These are phyloP conservation scores for Pitta sordida DNA, from an alignment of 2,113 vertebrate species.

Conservation along the genomic window DNA sequence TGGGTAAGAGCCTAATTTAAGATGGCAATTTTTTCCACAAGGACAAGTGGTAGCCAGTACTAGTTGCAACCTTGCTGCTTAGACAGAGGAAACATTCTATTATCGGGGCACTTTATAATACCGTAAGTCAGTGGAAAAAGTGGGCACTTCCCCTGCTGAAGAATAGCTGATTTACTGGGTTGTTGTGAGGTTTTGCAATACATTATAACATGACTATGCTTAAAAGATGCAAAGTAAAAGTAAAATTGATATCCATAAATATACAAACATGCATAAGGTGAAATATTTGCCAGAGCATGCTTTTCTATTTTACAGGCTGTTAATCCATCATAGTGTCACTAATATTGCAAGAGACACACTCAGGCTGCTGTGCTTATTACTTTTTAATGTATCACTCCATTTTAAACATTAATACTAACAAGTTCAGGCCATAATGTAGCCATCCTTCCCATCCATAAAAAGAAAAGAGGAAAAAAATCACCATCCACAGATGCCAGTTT, in stretches of 20 bases:
- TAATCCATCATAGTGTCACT: slow-evolving; percentile 64
- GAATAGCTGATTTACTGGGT: neutral
- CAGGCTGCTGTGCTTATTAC: slow-evolving; percentile 51
- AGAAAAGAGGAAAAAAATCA: neutral
- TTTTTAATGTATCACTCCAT: slow-evolving; percentile 66
- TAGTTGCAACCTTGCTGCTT: neutral
- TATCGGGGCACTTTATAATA: neutral
- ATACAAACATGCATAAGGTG: slow-evolving; percentile 46
- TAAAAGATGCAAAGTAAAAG: slow-evolving; percentile 37
- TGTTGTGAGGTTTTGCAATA: neutral
- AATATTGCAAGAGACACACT: slow-evolving; percentile 49
- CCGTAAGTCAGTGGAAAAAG: neutral
- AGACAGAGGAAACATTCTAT: neutral
- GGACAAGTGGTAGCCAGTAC: neutral
- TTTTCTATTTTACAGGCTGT: slow-evolving; percentile 50
- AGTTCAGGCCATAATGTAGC: slow-evolving; percentile 2
- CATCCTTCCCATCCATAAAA: neutral
- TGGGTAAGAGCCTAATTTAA: neutral
- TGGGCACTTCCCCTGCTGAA: neutral
- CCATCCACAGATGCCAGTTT: neutral
- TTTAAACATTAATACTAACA: slow-evolving; percentile 55
- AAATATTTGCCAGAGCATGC: slow-evolving; percentile 58
- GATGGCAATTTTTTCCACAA: neutral
- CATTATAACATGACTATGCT: neutral
- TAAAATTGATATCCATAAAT: slow-evolving; percentile 30